phyloP scores from a whole-genome alignment of 2,797 vertebrate species.

The Basileuterus tristriatus region DNA sequence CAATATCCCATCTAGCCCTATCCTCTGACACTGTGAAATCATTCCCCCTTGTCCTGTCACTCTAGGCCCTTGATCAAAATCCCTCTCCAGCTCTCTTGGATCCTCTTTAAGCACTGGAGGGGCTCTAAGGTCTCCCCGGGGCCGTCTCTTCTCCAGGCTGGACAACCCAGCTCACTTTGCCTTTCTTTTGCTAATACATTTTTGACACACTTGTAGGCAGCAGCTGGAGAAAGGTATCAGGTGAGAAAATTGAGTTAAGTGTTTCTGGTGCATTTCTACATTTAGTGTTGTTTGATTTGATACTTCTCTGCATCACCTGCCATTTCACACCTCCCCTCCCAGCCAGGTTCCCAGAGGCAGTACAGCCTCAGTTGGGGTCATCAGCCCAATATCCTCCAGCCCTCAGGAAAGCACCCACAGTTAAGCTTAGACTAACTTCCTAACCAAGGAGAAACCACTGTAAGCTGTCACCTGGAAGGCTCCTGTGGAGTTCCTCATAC shows the following conservation, averaged over 20 bases:
- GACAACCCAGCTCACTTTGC: neutral
- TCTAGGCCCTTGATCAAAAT: neutral
- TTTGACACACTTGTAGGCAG: neutral
- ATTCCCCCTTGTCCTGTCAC: neutral
- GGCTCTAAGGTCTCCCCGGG: fast-evolving
- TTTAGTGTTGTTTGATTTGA: neutral
- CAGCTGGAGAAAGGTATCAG: neutral
- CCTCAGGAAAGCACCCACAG: neutral
- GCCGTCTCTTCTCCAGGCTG: neutral
- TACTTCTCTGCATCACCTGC: neutral
- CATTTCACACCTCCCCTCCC: neutral
- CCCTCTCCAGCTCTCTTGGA: neutral
- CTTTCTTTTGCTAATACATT: neutral
- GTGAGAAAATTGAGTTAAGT: neutral
- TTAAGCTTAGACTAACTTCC: neutral
- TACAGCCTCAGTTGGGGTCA: neutral
- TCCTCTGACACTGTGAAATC: neutral
- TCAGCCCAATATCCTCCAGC: neutral
- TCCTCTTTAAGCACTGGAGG: neutral
- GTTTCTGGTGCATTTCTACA: neutral
- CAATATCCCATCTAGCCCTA: neutral
- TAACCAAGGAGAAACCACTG: neutral
- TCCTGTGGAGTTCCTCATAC: neutral
- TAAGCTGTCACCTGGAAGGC: neutral
- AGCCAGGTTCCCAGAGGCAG: neutral